Evolutionary conservation across 2,888 invertebrate species (phyloP).

Genomic region (Gerris lacustris): DNA sequence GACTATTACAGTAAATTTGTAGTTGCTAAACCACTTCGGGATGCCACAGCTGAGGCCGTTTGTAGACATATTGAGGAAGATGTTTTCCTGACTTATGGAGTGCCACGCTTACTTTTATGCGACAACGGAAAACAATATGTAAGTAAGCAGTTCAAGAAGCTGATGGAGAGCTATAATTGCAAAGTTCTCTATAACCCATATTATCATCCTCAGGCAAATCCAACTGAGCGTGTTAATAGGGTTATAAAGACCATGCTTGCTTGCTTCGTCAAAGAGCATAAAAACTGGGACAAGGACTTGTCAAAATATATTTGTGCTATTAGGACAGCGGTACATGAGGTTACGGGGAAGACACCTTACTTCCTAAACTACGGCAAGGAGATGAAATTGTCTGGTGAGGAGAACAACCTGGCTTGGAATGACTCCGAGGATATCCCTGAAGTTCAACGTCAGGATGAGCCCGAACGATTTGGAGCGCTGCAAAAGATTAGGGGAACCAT

Average conservation of each 20-base stretch:
- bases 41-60: constrained; percentile 16
- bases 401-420: constrained; percentile 9
- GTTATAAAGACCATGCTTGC: constrained; percentile 28
- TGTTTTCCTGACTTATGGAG: constrained; percentile 27
- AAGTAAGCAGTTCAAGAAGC: constrained; percentile 13
- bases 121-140: constrained; percentile 30
- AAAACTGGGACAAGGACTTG: constrained; percentile 26
- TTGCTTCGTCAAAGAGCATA: constrained; percentile 26
- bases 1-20: constrained; percentile 31
- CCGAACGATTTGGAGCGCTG: constrained; percentile 9
- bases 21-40: constrained; percentile 25
- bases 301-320: constrained; percentile 27
- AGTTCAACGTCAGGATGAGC: constrained; percentile 9
- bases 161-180: constrained; percentile 19
- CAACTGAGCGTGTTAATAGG: constrained; percentile 29
- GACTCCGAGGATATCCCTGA: constrained; percentile 12
- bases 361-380: constrained; percentile 17
- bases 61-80: background rate
- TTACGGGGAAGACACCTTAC: constrained; percentile 21
- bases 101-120: constrained; percentile 24
- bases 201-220: constrained; percentile 31
- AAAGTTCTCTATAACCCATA: constrained; percentile 18
- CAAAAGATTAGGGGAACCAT: background rate
- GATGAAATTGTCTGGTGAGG: background rate
- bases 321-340: constrained; percentile 26